Evolutionary conservation across 2,797 vertebrate genomes (phyloP), one percentile per base, ranked within the genome.

Genomic region (Parotocinclus haroldoi): DNA sequence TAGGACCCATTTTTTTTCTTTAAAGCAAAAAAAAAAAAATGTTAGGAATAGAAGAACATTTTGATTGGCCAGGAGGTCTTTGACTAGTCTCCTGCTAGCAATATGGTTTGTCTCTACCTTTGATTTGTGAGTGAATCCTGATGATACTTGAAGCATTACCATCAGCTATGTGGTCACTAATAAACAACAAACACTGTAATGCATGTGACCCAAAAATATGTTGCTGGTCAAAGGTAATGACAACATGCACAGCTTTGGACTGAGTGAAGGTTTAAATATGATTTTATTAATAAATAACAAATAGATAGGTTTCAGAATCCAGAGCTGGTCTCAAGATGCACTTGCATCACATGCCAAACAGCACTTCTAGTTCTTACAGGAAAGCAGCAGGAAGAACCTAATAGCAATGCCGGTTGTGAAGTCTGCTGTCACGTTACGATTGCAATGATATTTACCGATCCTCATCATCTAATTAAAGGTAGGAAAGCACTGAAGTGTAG

Each of bases 401-500:
- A 61, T 19, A 50, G 38, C 60, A 52, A 59, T 55, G 19, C 58
- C 63, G 70, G 59, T 58, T 51, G 56, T 68, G 68, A 66, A 19
- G 42, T 68, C 48, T 70, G 19, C 54, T 51, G 58, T 75, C 17
- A 45, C 49, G 44, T 63, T 70, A 17, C 16, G 8, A 71, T 61
- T 69, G 40, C 53, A 63, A 67, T 42, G 38, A 61, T 72, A 65
- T 68, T 60, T 54, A 39, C 65, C 36, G 67, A 69, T 62, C 66
- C 65, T 68, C 55, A 72, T 69, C 66, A 67, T 71, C 68, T 18
- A 52, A 62, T 71, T 46, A 77, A 75, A 77, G 76, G 78, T 79
- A 74, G 76, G 56, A 77, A 77, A 74, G 71, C 78, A 79, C 71
- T 79, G 78, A 78, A 76, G 66, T 76, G 55, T 73, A 65, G 68